These are phyloP conservation scores for Pandemis corylana DNA, from an alignment of 2,888 invertebrate genomes.

Conservation along the genomic window DNA sequence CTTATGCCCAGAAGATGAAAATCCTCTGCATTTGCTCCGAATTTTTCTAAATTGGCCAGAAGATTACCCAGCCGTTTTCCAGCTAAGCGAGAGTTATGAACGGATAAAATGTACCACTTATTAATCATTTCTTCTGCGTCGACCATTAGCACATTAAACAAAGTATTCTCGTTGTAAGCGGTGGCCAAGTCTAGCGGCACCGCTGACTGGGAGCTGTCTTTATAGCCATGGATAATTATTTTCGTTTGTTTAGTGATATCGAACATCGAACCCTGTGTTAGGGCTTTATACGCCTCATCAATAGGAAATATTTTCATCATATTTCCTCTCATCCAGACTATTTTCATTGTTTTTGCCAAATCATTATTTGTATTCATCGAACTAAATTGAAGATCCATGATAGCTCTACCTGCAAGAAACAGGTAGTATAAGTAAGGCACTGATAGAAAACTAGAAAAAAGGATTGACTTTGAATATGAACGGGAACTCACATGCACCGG, in stretches of 20 bases:
- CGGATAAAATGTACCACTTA: constrained; percentile 75
- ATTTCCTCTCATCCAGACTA: constrained; percentile 65
- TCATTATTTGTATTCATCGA: constrained; percentile 64
- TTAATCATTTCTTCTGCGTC: constrained; percentile 78
- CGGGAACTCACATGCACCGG: constrained; percentile 76
- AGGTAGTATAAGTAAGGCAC: constrained; percentile 39
- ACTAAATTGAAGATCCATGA: constrained; percentile 73
- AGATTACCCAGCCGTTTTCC: constrained; percentile 83
- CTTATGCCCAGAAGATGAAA: constrained; percentile 85
- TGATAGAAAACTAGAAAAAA: constrained; percentile 32
- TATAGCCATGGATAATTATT: constrained; percentile 79
- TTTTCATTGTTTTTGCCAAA: constrained; percentile 72
- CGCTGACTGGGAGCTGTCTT: constrained; percentile 74
- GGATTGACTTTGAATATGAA: constrained; percentile 48
- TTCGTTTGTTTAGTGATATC: constrained; percentile 79
- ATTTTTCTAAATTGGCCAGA: constrained; percentile 76
- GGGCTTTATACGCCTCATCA: constrained; percentile 66
- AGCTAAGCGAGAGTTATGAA: constrained; percentile 75
- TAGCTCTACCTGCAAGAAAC: constrained; percentile 72
- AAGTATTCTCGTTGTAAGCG: constrained; percentile 75
- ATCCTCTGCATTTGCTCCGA: constrained; percentile 74
- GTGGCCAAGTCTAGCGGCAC: constrained; percentile 73
- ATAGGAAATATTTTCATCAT: constrained; percentile 65
- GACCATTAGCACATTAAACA: constrained; percentile 77
- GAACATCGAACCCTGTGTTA: constrained; percentile 66